Evolutionary conservation across 2,797 vertebrate species (phyloP).

Genomic region (Spinibarbus caldwelli): DNA sequence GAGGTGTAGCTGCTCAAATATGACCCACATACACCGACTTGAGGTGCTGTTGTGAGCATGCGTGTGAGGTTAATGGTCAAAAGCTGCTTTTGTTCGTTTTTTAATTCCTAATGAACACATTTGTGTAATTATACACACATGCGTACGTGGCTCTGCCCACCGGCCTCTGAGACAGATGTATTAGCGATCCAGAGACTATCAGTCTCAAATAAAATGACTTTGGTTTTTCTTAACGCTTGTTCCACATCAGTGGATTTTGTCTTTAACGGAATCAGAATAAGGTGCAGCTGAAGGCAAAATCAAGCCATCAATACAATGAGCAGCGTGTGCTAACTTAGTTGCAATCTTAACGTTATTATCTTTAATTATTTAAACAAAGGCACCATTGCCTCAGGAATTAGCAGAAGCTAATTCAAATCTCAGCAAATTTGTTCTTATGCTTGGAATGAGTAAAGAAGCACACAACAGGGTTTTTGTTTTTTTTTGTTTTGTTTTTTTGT

Average conservation of each 20-base stretch:
- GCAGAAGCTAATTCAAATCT: constrained; percentile 23
- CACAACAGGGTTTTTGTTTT: neutral
- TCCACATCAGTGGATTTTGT: constrained; percentile 32
- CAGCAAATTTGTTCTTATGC: constrained; percentile 8
- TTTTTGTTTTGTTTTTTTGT: neutral
- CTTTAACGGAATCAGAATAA: constrained; percentile 32
- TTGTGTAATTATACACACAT: constrained; percentile 44
- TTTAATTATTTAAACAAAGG: constrained; percentile 40
- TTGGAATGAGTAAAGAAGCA: constrained; percentile 12
- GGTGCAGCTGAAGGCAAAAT: constrained; percentile 20
- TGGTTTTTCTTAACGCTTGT: constrained; percentile 13
- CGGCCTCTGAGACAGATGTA: constrained; percentile 50
- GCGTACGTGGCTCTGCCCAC: neutral
- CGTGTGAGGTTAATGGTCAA: constrained; percentile 44
- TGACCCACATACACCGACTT: constrained; percentile 47
- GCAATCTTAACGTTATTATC: constrained; percentile 36
- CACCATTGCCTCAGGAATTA: constrained; percentile 17
- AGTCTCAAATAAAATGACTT: constrained; percentile 32
- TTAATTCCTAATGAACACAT: constrained; percentile 57
- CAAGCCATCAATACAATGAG: constrained; percentile 25
- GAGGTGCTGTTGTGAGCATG: neutral
- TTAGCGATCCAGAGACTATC: constrained; percentile 40
- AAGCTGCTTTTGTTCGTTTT: constrained; percentile 52
- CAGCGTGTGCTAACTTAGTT: constrained; percentile 13
- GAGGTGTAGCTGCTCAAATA: constrained; percentile 40